These are phyloP conservation scores for Festucalex cinctus DNA, from an alignment of 2,113 vertebrate genomes.

Conservation along the genomic window DNA sequence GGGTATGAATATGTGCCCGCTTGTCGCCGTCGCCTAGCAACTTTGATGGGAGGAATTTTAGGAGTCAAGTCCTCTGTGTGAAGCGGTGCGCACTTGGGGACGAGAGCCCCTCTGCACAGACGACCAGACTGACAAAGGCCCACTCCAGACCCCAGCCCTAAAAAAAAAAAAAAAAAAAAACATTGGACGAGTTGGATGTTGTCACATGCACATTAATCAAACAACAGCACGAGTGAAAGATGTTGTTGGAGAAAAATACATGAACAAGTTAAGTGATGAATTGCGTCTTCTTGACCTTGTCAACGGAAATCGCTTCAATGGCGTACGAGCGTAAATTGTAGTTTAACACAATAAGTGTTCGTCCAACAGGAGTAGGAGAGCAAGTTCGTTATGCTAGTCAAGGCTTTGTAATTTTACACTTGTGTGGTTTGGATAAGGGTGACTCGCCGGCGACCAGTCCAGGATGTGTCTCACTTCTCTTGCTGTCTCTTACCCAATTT, in stretches of 20 bases:
- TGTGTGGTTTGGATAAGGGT: neutral
- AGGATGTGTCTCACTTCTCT: neutral
- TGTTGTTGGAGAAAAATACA: constrained; percentile 50
- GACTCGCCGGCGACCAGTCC: neutral
- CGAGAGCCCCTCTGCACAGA: constrained; percentile 59
- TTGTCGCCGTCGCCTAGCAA: constrained; percentile 75
- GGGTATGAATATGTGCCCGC: constrained; percentile 75
- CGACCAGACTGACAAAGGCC: constrained; percentile 59
- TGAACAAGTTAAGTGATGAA: constrained; percentile 71
- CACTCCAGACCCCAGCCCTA: neutral
- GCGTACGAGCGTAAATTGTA: constrained; percentile 33
- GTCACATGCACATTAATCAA: constrained; percentile 64
- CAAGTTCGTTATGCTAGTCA: neutral
- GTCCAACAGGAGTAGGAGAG: neutral
- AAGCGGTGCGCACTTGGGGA: constrained; percentile 58
- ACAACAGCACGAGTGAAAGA: constrained; percentile 53
- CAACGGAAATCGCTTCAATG: constrained; percentile 18
- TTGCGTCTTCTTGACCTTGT: constrained; percentile 53
- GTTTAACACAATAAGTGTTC: constrained; percentile 27
- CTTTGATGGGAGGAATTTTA: constrained; percentile 71
- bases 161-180: constrained; percentile 24
- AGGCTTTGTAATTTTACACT: neutral
- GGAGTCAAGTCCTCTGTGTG: constrained; percentile 72
- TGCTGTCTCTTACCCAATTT: neutral
- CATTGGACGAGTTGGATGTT: constrained; percentile 53